These are phyloP conservation scores for Argopecten irradians DNA, from an alignment of 1,140 invertebrate genomes.

Conservation along the genomic window DNA sequence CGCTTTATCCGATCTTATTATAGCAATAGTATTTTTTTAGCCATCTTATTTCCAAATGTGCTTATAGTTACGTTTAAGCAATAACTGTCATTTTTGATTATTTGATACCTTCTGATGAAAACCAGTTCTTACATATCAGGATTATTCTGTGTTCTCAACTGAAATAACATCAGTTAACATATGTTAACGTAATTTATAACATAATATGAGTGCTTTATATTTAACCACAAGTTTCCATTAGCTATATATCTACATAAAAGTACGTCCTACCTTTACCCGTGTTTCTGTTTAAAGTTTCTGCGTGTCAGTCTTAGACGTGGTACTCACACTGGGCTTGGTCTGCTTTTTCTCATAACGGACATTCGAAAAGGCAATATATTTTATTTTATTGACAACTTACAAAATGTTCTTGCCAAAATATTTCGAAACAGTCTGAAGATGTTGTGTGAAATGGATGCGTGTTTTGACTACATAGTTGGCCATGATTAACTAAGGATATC, in stretches of 20 bases:
- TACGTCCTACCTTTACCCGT: neutral
- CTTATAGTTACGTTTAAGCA: too few relatives aligned
- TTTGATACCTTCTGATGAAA: too few relatives aligned
- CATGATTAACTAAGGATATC: neutral
- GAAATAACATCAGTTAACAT: too few relatives aligned
- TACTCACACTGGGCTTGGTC: neutral
- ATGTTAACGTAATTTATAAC: too few relatives aligned
- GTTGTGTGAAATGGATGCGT: neutral
- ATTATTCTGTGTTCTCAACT: too few relatives aligned
- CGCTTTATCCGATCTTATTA: too few relatives aligned
- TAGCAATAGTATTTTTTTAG: too few relatives aligned
- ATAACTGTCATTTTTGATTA: too few relatives aligned
- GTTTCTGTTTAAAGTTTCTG: neutral
- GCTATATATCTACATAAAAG: neutral
- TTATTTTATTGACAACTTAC: neutral
- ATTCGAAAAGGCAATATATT: neutral
- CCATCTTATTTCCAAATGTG: too few relatives aligned
- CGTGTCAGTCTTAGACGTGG: neutral
- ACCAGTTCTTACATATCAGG: too few relatives aligned
- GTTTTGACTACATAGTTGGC: neutral
- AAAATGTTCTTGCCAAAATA: slow-evolving; percentile 18
- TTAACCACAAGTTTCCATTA: too few relatives aligned
- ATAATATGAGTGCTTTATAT: too few relatives aligned
- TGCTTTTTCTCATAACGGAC: neutral
- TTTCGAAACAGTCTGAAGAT: neutral